Percentiles rank a stretch among this genome's conserved stretches.
These are phyloP conservation scores for Scophthalmus maximus DNA, from an alignment of 2,113 vertebrate species.

Conservation along the genomic window DNA sequence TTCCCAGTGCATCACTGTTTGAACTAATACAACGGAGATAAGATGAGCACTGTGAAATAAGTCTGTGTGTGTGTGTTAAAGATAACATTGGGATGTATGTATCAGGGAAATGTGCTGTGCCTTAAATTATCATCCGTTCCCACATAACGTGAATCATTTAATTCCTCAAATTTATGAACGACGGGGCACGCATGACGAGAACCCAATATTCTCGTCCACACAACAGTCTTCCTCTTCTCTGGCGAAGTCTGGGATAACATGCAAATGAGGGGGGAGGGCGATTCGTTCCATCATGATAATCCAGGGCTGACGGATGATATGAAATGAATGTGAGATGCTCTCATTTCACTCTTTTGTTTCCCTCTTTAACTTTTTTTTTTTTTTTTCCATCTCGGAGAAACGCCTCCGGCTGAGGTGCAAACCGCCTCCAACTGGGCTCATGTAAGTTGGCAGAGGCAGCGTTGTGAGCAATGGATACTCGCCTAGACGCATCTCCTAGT, in stretches of 20 bases:
- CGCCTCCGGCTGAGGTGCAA: not conserved
- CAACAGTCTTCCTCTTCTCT: constrained; percentile 9
- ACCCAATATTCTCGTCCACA: constrained; percentile 13
- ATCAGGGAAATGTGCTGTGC: constrained; percentile 45
- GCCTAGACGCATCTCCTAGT: constrained; percentile 34
- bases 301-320: constrained; percentile 45
- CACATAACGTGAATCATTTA: constrained; percentile 33
- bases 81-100: constrained; percentile 47
- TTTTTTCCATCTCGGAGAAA: not conserved
- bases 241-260: constrained; percentile 53
- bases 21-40: constrained; percentile 52
- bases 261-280: constrained; percentile 66
- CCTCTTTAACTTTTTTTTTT: constrained; percentile 13
- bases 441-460: constrained; percentile 33
- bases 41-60: constrained; percentile 57
- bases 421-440: constrained; percentile 13
- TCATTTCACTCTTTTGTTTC: constrained; percentile 20
- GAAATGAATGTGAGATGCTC: constrained; percentile 44
- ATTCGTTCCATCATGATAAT: constrained; percentile 47
- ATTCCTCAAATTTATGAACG: constrained; percentile 30
- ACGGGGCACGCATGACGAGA: constrained; percentile 30
- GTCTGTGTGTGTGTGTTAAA: constrained; percentile 37
- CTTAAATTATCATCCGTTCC: constrained; percentile 23
- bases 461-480: constrained; percentile 38
- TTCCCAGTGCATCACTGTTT: constrained; percentile 20